Conservation (phyloP, 2,888 invertebrate genomes). For the Micoletzkya japonica region DNA sequence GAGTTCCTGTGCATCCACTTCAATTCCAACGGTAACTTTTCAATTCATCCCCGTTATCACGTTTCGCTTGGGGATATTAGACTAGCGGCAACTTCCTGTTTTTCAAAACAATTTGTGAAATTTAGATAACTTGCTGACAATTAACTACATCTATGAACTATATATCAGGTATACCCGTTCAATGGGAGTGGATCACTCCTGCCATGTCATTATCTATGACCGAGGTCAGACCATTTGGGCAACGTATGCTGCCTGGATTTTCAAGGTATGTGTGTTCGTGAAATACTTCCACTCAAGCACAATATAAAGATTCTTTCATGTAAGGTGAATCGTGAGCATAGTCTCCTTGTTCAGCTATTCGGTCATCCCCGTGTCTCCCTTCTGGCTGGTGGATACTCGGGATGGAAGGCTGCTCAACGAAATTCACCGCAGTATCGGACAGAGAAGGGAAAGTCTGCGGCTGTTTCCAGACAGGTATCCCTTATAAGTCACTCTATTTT, state of each 20-base stretch:
- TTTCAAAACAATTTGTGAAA: not conserved
- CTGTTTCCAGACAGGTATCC: slow-evolving; percentile 12
- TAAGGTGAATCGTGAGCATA: too few species aligned
- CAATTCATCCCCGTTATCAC: too few species aligned
- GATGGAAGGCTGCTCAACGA: slow-evolving; percentile 49
- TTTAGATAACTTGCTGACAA: not conserved
- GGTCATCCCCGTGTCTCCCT: slow-evolving; percentile 56
- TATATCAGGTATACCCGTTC: slow-evolving; percentile 53
- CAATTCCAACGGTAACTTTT: slow-evolving; percentile 40
- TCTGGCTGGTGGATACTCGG: slow-evolving; percentile 54
- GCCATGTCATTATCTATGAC: slow-evolving; percentile 58
- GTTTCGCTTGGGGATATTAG: not conserved
- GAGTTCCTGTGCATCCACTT: slow-evolving; percentile 62
- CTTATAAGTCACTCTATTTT: not conserved
- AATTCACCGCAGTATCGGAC: slow-evolving; percentile 41
- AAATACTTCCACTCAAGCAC: too few species aligned
- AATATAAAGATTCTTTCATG: too few species aligned
- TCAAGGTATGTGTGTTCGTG: slow-evolving; percentile 50
- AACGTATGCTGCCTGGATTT: slow-evolving; percentile 60
- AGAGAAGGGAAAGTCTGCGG: slow-evolving; percentile 29
- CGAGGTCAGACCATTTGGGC: slow-evolving; percentile 58
- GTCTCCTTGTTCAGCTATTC: slow-evolving; percentile 42
- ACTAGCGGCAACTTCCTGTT: not conserved
- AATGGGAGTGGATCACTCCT: slow-evolving; percentile 58
- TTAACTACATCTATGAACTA: slow-evolving; percentile 3